phyloP scores from a whole-genome alignment of 2,888 invertebrate species.

The Diarsia mendica region DNA sequence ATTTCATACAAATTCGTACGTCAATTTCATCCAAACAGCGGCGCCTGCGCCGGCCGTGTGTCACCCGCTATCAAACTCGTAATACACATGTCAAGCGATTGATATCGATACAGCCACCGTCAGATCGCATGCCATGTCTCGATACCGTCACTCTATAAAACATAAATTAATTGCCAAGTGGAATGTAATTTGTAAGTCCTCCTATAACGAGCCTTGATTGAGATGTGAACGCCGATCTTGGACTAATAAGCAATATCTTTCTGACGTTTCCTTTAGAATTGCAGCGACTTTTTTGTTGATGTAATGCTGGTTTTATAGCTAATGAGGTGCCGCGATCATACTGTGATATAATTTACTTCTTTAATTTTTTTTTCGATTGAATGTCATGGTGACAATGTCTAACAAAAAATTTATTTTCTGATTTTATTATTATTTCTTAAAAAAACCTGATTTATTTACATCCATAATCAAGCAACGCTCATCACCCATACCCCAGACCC shows the following conservation, averaged over 20 bases:
- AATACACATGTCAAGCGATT: constrained; percentile 77
- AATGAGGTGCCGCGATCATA: constrained; percentile 53
- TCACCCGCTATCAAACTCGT: constrained; percentile 64
- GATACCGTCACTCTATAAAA: constrained; percentile 72
- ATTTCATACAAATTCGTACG: constrained; percentile 9
- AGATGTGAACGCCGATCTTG: constrained; percentile 67
- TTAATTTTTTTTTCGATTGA: too few relatives aligned
- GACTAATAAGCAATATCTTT: constrained; percentile 58
- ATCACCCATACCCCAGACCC: too few relatives aligned
- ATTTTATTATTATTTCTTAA: too few relatives aligned
- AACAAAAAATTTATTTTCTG: too few relatives aligned
- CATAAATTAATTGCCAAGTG: constrained; percentile 74
- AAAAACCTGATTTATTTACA: too few relatives aligned
- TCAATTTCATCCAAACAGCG: constrained; percentile 32
- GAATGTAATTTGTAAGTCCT: constrained; percentile 75
- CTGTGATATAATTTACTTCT: constrained; percentile 42
- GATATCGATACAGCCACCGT: constrained; percentile 75
- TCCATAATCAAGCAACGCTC: too few relatives aligned
- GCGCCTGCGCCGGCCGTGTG: constrained; percentile 40
- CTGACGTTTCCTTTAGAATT: constrained; percentile 47
- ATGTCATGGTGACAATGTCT: too few relatives aligned
- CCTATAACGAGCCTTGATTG: constrained; percentile 75
- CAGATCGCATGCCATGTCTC: constrained; percentile 68
- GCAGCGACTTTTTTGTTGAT: constrained; percentile 53
- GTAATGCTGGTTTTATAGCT: constrained; percentile 29